A percentile compares a stretch with the other conserved stretches of the same genome.
These are phyloP conservation scores for Metopia argyrocephala DNA, from an alignment of 2,888 invertebrate species.

Conservation along the genomic window DNA sequence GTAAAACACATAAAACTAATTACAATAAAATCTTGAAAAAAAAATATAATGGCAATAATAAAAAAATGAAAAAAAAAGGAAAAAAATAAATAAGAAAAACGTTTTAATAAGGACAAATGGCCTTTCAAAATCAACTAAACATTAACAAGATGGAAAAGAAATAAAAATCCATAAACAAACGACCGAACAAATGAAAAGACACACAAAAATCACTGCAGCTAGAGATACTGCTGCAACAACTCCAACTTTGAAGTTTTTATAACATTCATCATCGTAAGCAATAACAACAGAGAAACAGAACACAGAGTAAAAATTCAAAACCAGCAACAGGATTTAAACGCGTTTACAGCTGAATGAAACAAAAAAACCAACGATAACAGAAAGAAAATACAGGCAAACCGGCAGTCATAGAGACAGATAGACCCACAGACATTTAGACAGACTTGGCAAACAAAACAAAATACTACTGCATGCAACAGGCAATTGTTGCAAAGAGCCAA, in stretches of 20 bases:
- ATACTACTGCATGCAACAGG: constrained; percentile 55
- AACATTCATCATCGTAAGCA: constrained; percentile 64
- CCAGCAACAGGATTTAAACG: constrained; percentile 64
- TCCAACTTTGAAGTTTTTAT: constrained; percentile 61
- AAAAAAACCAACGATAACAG: constrained; percentile 26
- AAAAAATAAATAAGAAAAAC: constrained; percentile 26
- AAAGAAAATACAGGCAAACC: too few species aligned
- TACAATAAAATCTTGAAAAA: constrained; percentile 58
- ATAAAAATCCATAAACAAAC: constrained; percentile 32
- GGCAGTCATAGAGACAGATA: background rate
- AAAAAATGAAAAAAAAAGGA: constrained; percentile 45
- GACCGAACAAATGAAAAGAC: background rate
- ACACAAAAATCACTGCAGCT: constrained; percentile 47
- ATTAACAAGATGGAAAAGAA: constrained; percentile 51
- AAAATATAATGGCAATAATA: constrained; percentile 44
- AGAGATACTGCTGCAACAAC: constrained; percentile 30
- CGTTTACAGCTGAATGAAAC: constrained; percentile 45
- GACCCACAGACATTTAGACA: constrained; percentile 21
- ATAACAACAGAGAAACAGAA: constrained; percentile 9
- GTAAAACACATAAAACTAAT: constrained; percentile 60
- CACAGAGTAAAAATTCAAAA: background rate
- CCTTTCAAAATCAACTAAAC: constrained; percentile 65
- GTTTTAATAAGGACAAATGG: constrained; percentile 62
- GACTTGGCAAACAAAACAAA: constrained; percentile 55
- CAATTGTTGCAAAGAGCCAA: constrained; percentile 46